Percentiles rank a stretch among this genome's conserved stretches.
phyloP scores from a whole-genome alignment of 2,797 vertebrate species.

The Syndactyla subalaris region DNA sequence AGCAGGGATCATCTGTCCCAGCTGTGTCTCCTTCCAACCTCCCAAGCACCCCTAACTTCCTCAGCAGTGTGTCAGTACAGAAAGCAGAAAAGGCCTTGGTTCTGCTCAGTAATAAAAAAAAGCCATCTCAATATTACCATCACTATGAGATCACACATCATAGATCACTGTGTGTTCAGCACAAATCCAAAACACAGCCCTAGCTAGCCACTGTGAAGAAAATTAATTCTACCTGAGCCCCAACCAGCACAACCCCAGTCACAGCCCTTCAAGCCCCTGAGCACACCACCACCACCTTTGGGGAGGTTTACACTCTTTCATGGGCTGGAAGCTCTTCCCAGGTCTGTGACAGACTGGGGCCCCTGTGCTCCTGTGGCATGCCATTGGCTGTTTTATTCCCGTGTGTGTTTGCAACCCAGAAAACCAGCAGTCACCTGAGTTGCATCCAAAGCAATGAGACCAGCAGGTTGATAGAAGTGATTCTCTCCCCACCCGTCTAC shows the following conservation, averaged over 20 bases:
- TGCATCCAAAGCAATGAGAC: background rate
- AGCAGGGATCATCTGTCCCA: background rate
- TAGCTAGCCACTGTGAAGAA: background rate
- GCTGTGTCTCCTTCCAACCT: background rate
- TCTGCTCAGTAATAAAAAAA: background rate
- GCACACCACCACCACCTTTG: fast-evolving
- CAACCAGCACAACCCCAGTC: fast-evolving
- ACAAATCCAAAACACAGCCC: background rate
- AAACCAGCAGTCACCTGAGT: background rate
- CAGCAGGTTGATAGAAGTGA: background rate
- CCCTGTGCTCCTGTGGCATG: too few relatives aligned
- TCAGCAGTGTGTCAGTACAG: background rate
- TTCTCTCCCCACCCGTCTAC: background rate
- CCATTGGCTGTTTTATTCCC: background rate
- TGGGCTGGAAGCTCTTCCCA: background rate
- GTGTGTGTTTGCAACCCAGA: background rate
- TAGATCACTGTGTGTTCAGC: background rate
- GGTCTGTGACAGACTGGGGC: fast-evolving
- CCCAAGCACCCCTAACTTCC: background rate
- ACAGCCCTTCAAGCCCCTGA: background rate
- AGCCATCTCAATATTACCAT: background rate
- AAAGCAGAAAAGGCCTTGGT: background rate
- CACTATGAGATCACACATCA: background rate
- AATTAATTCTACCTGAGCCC: background rate
- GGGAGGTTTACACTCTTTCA: background rate